Evolutionary conservation across 2,797 vertebrate species (phyloP).

Genomic region (Gastrophryne carolinensis): DNA sequence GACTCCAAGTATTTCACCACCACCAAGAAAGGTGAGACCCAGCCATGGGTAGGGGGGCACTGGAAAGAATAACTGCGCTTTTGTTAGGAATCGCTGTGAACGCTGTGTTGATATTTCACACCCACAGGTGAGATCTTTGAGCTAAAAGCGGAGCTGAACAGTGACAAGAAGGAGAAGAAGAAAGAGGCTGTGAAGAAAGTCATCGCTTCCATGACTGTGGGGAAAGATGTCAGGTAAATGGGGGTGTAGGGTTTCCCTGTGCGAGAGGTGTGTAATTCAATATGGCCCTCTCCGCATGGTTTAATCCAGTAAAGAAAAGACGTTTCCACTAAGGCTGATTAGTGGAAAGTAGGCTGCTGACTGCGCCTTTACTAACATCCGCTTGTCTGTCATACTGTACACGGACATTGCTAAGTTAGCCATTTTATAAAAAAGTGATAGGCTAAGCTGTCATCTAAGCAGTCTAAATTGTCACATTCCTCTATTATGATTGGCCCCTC

Average conservation of each 20-base stretch:
- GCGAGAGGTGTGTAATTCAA: background rate
- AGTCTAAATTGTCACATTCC: background rate
- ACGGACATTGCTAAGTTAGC: background rate
- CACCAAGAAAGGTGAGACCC: constrained; percentile 93
- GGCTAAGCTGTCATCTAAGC: background rate
- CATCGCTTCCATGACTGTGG: constrained; percentile 97
- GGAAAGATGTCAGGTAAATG: constrained; percentile 94
- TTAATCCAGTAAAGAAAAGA: background rate
- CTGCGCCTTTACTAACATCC: background rate
- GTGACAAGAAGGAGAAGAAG: constrained; percentile 98
- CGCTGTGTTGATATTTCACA: constrained; percentile 1
- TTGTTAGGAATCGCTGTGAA: background rate
- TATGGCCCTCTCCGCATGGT: background rate
- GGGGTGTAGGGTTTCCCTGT: background rate
- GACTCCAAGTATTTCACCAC: constrained; percentile 99
- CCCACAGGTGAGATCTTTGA: constrained; percentile 93
- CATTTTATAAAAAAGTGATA: background rate
- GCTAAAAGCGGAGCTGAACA: constrained; percentile 96
- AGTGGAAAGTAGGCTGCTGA: constrained; percentile 1
- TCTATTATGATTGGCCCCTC: background rate
- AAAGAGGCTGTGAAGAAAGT: constrained; percentile 98
- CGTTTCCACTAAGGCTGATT: background rate
- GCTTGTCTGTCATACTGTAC: background rate
- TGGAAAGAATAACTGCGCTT: background rate
- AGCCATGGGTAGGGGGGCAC: background rate